Evolutionary conservation across 1,140 invertebrate species (phyloP).

Genomic region (Orussus abietinus): DNA sequence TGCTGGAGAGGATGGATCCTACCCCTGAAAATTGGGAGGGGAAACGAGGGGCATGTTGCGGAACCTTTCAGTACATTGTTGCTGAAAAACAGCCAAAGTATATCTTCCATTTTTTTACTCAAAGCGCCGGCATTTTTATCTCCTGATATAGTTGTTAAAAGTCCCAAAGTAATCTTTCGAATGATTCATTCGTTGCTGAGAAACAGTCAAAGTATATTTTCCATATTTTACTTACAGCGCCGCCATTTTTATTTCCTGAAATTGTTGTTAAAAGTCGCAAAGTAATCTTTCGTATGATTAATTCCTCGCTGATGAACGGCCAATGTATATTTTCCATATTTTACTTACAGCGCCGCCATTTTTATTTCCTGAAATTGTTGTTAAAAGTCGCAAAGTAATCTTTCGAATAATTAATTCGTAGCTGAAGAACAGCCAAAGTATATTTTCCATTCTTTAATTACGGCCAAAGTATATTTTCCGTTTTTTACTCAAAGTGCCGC

Average conservation of each 20-base stretch:
- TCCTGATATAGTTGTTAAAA: constrained; percentile 2
- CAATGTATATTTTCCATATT: too few relatives aligned
- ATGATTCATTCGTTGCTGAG: neutral
- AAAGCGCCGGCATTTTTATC: too few relatives aligned
- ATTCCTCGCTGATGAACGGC: neutral
- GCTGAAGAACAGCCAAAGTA: too few relatives aligned
- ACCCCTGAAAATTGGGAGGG: constrained; percentile 98
- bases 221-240: too few relatives aligned
- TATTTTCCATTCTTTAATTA: too few relatives aligned
- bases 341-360: too few relatives aligned
- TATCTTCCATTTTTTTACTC: constrained; percentile 11
- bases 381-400: too few relatives aligned
- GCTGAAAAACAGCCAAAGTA: constrained; percentile 70
- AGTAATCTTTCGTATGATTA: constrained; percentile 16
- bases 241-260: too few relatives aligned
- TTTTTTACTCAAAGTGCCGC: too few relatives aligned
- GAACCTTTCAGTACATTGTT: constrained; percentile 81
- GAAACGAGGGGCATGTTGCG: constrained; percentile 90
- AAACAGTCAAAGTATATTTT: constrained; percentile 1
- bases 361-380: too few relatives aligned
- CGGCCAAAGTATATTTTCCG: too few relatives aligned
- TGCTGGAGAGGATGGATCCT: constrained; percentile 86
- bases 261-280: constrained; percentile 5
- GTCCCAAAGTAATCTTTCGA: neutral
- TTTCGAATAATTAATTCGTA: too few relatives aligned